phyloP scores from a whole-genome alignment of 2,113 vertebrate species.

The Ictalurus furcatus region DNA sequence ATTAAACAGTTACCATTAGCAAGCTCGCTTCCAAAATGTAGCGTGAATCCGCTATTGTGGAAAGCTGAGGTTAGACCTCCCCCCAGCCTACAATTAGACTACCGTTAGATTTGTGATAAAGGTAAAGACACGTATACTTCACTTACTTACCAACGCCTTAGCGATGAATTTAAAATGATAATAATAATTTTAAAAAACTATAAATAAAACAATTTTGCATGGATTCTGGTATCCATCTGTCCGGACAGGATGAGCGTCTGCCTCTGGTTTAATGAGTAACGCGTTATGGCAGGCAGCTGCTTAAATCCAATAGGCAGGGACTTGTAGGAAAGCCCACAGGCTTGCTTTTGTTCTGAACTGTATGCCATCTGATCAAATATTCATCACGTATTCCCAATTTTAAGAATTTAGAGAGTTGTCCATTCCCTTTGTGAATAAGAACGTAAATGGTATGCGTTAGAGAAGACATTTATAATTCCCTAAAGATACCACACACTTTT shows the following conservation, averaged over 20 bases:
- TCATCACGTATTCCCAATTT: background rate
- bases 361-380: background rate
- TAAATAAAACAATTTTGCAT: conserved; percentile 4
- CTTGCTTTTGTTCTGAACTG: conserved; percentile 33
- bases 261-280: conserved; percentile 5
- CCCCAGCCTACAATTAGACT: background rate
- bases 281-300: conserved; percentile 12
- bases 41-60: conserved; percentile 14
- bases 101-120: conserved; percentile 2
- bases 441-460: background rate
- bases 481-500: background rate
- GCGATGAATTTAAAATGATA: background rate
- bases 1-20: background rate
- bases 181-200: background rate
- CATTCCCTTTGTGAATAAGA: background rate
- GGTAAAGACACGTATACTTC: background rate
- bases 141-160: background rate
- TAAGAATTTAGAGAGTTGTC: background rate
- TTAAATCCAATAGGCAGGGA: background rate
- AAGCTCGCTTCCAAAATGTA: background rate
- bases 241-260: background rate
- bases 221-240: background rate
- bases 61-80: background rate
- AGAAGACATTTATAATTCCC: background rate
- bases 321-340: conserved; percentile 19